Conservation (phyloP, 2,113 vertebrate species). For the Odobenus rosmarus region DNA sequence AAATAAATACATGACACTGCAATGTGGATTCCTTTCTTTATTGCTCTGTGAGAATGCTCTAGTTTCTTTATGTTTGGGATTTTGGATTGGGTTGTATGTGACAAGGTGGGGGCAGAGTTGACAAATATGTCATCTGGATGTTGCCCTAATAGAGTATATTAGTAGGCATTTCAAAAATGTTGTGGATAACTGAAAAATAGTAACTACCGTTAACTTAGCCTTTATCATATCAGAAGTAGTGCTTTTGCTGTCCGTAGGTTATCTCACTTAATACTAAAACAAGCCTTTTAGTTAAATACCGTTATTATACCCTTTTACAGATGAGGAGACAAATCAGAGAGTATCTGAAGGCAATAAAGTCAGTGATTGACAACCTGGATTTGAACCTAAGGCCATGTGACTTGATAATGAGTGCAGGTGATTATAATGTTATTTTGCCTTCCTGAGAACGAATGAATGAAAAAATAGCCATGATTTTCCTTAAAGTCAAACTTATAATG, state of each 20-base stretch:
- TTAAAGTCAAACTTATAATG: not conserved
- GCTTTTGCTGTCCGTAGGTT: not conserved
- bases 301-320: not conserved
- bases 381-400: not conserved
- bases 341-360: not conserved
- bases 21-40: not conserved
- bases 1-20: not conserved
- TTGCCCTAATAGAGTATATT: not conserved
- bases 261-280: not conserved
- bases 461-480: not conserved
- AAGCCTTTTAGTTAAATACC: not conserved
- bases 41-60: not conserved
- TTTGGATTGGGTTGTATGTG: not conserved
- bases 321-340: not conserved
- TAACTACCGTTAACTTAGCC: not conserved
- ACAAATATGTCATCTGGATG: not conserved
- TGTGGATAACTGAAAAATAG: not conserved
- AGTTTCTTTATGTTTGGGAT: not conserved
- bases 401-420: not conserved
- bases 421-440: not conserved
- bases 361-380: not conserved
- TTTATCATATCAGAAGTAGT: not conserved
- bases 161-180: not conserved
- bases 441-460: not conserved
- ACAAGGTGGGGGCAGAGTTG: not conserved